These are phyloP conservation scores for Actinia equina DNA, from an alignment of 64 coral and sea anemone species.

Conservation along the genomic window DNA sequence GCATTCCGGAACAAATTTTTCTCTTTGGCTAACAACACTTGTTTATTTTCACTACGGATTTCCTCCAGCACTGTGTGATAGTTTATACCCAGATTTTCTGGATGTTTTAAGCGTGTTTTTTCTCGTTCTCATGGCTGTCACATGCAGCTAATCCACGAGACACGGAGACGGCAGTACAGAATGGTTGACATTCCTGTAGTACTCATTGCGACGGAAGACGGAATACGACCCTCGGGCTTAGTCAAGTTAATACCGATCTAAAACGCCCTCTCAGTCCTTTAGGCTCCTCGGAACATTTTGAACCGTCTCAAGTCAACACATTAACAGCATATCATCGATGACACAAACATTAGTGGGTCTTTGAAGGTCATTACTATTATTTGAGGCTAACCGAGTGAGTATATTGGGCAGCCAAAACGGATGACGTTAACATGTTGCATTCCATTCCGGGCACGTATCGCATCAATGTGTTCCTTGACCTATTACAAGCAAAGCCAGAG, in stretches of 20 bases:
- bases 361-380: not conserved
- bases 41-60: not conserved
- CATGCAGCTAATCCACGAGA: not conserved
- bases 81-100: not conserved
- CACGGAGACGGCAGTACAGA: not conserved
- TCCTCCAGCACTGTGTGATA: not conserved
- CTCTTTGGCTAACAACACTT: not conserved
- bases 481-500: not conserved
- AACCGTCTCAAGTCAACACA: slow-evolving; percentile 20
- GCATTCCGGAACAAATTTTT: not conserved
- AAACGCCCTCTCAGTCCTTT: slow-evolving; percentile 17
- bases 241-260: not conserved
- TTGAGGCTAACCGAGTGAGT: slow-evolving; percentile 16
- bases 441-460: not conserved
- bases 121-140: not conserved
- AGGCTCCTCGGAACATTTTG: slow-evolving; percentile 30
- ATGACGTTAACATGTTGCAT: not conserved
- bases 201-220: not conserved
- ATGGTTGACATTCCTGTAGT: not conserved
- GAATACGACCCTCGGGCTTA: not conserved
- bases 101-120: not conserved
- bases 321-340: slow-evolving; percentile 8
- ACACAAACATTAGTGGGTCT: not conserved
- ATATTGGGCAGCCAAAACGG: not conserved
- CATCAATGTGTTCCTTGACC: slow-evolving; percentile 5